These are phyloP conservation scores for Carcinoscorpius rotundicauda DNA, from an alignment of 1,140 invertebrate genomes.

Conservation along the genomic window DNA sequence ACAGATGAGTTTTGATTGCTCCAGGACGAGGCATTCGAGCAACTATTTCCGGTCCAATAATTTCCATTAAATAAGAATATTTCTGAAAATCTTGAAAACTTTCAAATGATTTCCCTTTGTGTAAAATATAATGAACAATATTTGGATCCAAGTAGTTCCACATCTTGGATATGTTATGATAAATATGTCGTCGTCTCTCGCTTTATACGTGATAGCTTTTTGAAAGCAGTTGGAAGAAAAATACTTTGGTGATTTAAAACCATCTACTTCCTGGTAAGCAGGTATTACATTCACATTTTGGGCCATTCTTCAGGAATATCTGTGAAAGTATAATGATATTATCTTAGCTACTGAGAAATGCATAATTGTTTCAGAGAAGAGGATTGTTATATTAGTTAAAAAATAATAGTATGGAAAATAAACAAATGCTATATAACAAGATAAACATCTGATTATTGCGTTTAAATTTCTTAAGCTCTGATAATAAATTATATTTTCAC, in stretches of 20 bases:
- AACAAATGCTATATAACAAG: too few species aligned
- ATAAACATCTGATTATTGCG: too few species aligned
- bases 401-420: too few species aligned
- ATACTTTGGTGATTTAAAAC: neutral
- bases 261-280: neutral
- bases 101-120: neutral
- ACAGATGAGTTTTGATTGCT: constrained; percentile 10
- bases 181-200: constrained; percentile 9
- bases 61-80: constrained; percentile 2
- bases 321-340: too few species aligned
- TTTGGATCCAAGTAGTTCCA: constrained; percentile 15
- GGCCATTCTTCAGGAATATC: too few species aligned
- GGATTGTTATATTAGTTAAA: too few species aligned
- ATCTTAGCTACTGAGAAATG: too few species aligned
- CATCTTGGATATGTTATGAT: constrained; percentile 15
- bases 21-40: constrained; percentile 1
- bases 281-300: too few species aligned
- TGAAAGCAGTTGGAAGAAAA: neutral
- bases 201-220: neutral
- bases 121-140: constrained; percentile 6
- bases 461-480: too few species aligned
- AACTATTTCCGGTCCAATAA: constrained; percentile 5
- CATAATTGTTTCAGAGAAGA: too few species aligned
- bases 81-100: neutral
- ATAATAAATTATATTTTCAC: too few species aligned